Conservation (phyloP, 1,140 invertebrate genomes). For the Arion vulgaris region DNA sequence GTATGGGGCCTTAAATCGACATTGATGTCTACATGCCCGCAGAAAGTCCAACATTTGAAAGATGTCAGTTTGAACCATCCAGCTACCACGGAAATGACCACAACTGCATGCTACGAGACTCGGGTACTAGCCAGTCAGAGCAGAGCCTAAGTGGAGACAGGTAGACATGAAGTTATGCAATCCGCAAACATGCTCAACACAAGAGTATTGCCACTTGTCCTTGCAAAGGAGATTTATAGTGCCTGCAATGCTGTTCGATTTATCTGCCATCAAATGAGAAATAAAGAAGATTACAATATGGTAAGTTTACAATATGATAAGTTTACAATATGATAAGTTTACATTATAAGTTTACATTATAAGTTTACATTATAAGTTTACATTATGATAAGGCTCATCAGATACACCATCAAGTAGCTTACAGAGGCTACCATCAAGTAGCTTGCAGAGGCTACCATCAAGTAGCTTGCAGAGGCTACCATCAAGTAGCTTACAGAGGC, state of each 20-base stretch:
- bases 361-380: too few species aligned
- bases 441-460: too few species aligned
- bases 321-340: too few species aligned
- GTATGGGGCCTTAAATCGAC: too few species aligned
- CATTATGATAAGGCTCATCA: too few species aligned
- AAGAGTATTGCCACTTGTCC: not conserved
- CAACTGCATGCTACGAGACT: conserved; percentile 78
- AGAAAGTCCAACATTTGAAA: conserved; percentile 11
- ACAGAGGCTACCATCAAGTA: too few species aligned
- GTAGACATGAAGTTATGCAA: not conserved
- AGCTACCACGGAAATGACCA: not conserved
- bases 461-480: too few species aligned
- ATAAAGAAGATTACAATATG: conserved; percentile 63
- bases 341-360: too few species aligned
- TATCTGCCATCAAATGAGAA: conserved; percentile 72
- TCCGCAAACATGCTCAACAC: not conserved
- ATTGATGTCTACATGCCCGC: too few species aligned
- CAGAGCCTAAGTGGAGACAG: not conserved
- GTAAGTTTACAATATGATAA: too few species aligned
- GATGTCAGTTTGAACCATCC: not conserved
- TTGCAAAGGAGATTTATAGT: conserved; percentile 61
- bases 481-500: too few species aligned
- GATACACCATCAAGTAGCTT: too few species aligned
- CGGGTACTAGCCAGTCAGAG: not conserved
- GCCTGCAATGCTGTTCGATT: conserved; percentile 73